Evolutionary conservation across 2,888 invertebrate genomes (phyloP).

Genomic region (Thereva nobilitata): DNA sequence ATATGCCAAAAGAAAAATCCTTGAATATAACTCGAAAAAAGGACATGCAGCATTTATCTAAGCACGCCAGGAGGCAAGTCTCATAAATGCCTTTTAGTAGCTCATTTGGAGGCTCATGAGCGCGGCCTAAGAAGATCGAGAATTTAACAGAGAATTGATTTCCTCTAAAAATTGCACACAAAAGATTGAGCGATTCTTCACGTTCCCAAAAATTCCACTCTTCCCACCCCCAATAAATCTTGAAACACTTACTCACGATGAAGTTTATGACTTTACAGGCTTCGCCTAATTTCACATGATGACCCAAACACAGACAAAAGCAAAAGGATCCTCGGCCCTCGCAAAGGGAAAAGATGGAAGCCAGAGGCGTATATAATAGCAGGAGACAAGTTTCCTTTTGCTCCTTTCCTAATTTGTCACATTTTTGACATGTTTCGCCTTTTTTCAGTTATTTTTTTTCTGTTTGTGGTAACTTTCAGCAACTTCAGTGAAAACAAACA

Average conservation of each 20-base stretch:
- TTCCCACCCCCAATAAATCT: conserved; percentile 18
- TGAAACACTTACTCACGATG: not conserved
- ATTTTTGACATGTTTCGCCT: conserved; percentile 23
- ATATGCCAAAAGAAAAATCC: too few species aligned
- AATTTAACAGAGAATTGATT: conserved; percentile 14
- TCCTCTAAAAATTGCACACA: not conserved
- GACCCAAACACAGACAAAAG: conserved; percentile 18
- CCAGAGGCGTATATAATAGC: too few species aligned
- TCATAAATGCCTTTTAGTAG: conserved; percentile 32
- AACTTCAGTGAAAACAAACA: conserved; percentile 30
- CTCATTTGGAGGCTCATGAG: conserved; percentile 23
- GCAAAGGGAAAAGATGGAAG: too few species aligned
- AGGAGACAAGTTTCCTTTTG: conserved; percentile 5
- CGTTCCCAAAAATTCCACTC: not conserved
- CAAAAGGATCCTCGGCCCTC: conserved; percentile 13
- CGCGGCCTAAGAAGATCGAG: not conserved
- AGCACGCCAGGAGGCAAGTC: conserved; percentile 23
- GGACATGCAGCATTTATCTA: not conserved
- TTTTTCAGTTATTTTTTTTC: conserved; percentile 13
- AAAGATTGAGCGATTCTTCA: too few species aligned
- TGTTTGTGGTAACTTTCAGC: conserved; percentile 26
- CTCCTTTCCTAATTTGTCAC: conserved; percentile 31
- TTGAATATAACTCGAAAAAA: too few species aligned
- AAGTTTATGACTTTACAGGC: conserved; percentile 27
- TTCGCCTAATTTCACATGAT: conserved; percentile 33